Conservation (phyloP, 2,113 vertebrate genomes). For the Chloropsis hardwickii region DNA sequence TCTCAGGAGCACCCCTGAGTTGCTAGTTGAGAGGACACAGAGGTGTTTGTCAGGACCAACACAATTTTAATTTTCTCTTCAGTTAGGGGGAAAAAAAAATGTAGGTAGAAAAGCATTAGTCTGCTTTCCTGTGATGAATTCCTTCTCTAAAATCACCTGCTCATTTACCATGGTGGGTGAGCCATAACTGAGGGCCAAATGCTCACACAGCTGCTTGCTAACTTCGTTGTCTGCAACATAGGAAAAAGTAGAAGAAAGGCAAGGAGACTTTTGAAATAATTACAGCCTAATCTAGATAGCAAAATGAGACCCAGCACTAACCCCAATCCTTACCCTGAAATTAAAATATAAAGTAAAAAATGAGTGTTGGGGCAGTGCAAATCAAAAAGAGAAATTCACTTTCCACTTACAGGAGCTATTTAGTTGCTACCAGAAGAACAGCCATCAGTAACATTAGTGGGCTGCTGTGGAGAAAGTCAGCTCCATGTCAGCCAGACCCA, state of each 20-base stretch:
- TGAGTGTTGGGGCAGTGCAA: neutral
- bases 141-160: neutral
- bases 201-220: accelerated
- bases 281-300: neutral
- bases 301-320: neutral
- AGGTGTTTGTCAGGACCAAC: neutral
- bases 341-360: neutral
- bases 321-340: neutral
- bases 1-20: neutral
- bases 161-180: neutral
- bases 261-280: neutral
- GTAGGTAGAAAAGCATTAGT: neutral
- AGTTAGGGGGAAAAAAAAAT: neutral
- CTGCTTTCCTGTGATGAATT: neutral
- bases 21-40: neutral
- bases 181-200: neutral
- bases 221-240: accelerated
- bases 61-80: neutral
- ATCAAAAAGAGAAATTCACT: neutral
- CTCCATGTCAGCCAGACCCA: neutral
- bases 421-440: neutral
- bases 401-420: neutral
- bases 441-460: accelerated
- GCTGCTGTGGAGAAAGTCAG: neutral
- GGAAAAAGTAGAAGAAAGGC: neutral